Evolutionary conservation across 1,140 invertebrate genomes (phyloP), one percentile per base, ranked within the genome.

Genomic region (Zaprionus kolodkinae): DNA sequence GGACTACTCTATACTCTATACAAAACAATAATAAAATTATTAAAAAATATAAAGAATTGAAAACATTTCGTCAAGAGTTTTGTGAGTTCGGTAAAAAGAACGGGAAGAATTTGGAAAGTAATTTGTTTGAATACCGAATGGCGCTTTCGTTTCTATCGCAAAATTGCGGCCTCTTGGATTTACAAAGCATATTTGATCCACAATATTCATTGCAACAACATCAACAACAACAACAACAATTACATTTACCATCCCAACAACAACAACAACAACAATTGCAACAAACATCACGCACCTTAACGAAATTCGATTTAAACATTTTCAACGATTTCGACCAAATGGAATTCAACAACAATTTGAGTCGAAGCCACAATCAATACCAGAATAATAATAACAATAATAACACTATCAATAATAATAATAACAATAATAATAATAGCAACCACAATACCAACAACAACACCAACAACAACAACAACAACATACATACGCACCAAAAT

Each of bases 171-270:
- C 89, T 88, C 55, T 92, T 86, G 80, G 91, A 92, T 92, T 82
- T 92, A 79, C 88, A 92, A 88, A 82, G 88, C 66, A 85, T 92
- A 59, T 91, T 92, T 75, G 91, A 92, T 77, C 91, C 91, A 76
- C 86, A 86, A 90, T 86, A 86, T 80, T 72, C 85, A 71, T 78
- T 81, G 56, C 79, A 89, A 70, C 85, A 88, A 68, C 79, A 90
- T 64, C 80, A 83, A 64, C 66, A 78, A 64, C 68, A 71, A 50
- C 75, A 78, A 52, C 75, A 78, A 55, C 80, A 77, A 65, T 71
- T 79, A 76, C 66, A 71, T 73, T 76, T 77, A 61, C 50, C 56
- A 66, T 52, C 71, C 63, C 63, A 76, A 70, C 76, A 77, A 55
- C 69, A 83, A 66, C 63, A 76, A 70, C 76, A 77, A 55, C 69